phyloP scores from a whole-genome alignment of 2,797 vertebrate genomes.

The Enteromius anoplus region DNA sequence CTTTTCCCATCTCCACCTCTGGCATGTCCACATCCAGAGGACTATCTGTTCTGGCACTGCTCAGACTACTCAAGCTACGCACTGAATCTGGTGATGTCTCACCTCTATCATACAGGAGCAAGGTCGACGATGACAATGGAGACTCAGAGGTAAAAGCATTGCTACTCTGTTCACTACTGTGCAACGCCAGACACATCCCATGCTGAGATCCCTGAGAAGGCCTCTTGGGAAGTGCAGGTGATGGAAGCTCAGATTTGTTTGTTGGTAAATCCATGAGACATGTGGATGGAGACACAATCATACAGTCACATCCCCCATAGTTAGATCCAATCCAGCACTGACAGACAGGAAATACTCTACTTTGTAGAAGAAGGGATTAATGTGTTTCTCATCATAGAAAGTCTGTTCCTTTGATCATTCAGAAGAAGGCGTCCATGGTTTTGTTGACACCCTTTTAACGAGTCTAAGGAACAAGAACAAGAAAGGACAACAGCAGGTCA shows the following conservation, averaged over 20 bases:
- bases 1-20: slow-evolving; percentile 63
- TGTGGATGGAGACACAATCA: slow-evolving; percentile 12
- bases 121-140: slow-evolving; percentile 64
- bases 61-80: slow-evolving; percentile 66
- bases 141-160: slow-evolving; percentile 68
- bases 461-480: slow-evolving; percentile 19
- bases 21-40: slow-evolving; percentile 71
- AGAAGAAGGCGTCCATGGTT: not conserved
- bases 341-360: slow-evolving; percentile 5
- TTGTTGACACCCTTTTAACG: not conserved
- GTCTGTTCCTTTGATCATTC: not conserved
- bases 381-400: not conserved
- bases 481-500: slow-evolving; percentile 11
- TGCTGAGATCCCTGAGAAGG: slow-evolving; percentile 61
- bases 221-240: slow-evolving; percentile 13
- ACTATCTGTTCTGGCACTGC: slow-evolving; percentile 57
- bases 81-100: slow-evolving; percentile 65
- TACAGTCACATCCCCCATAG: not conserved
- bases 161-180: slow-evolving; percentile 75
- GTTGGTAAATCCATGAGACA: slow-evolving; percentile 14
- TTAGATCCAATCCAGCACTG: not conserved
- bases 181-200: slow-evolving; percentile 72
- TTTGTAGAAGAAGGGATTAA: not conserved
- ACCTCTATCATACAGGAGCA: slow-evolving; percentile 61
- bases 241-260: slow-evolving; percentile 67